Percentiles rank a stretch among this genome's conserved stretches.
Evolutionary conservation across 2,888 invertebrate genomes (phyloP).

Genomic region (Polydrusus pterygomalis): DNA sequence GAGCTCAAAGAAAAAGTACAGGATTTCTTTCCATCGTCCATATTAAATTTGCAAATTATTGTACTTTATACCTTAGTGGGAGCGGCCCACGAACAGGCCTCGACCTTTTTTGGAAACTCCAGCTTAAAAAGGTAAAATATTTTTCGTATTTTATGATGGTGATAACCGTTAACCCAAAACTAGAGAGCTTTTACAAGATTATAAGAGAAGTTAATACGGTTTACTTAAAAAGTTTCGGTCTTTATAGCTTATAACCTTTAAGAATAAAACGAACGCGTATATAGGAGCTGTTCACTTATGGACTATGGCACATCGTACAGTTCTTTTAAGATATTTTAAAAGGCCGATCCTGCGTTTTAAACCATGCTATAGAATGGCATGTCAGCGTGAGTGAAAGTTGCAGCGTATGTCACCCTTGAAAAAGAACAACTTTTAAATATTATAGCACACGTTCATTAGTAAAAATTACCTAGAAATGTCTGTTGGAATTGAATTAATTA

Average conservation of each 20-base stretch:
- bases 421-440: too few relatives aligned
- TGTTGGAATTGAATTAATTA: too few relatives aligned
- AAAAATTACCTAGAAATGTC: too few relatives aligned
- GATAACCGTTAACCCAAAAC: constrained; percentile 36
- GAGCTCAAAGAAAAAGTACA: constrained; percentile 32
- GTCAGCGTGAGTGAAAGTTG: too few relatives aligned
- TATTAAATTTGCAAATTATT: constrained; percentile 50
- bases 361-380: too few relatives aligned
- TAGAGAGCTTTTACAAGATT: constrained; percentile 36
- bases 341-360: too few relatives aligned
- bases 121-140: constrained; percentile 33
- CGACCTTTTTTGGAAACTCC: constrained; percentile 32
- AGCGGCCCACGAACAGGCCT: neutral
- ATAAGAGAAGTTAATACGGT: constrained; percentile 24
- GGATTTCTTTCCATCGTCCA: constrained; percentile 41
- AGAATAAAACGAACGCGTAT: neutral
- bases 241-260: neutral
- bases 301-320: too few relatives aligned
- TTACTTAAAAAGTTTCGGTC: constrained; percentile 13
- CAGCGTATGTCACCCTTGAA: too few relatives aligned
- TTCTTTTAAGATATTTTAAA: too few relatives aligned
- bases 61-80: constrained; percentile 37
- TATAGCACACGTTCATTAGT: too few relatives aligned
- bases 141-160: constrained; percentile 28
- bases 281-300: too few relatives aligned